Conservation (phyloP, 2,113 vertebrate species). For the Apodemus sylvaticus region DNA sequence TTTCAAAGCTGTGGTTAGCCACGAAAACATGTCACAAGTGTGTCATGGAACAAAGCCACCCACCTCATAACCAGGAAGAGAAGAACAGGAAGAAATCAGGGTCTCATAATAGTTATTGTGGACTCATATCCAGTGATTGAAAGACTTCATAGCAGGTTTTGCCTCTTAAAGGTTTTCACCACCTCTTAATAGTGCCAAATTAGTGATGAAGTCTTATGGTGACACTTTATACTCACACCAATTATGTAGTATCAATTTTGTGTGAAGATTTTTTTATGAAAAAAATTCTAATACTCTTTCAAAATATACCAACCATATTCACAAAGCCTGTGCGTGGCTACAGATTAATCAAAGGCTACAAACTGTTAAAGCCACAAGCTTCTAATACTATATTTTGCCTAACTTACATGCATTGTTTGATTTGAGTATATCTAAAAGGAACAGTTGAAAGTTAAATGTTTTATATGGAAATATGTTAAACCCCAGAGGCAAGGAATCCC, state of each 20-base stretch:
- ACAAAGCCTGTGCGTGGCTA: not conserved
- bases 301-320: not conserved
- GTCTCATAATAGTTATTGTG: not conserved
- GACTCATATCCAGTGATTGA: not conserved
- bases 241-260: not conserved
- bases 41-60: not conserved
- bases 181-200: not conserved
- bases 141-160: not conserved
- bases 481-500: conserved; percentile 36
- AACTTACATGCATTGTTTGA: not conserved
- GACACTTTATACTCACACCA: not conserved
- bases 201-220: not conserved
- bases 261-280: not conserved
- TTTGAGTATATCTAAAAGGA: conserved; percentile 44
- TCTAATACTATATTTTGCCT: not conserved
- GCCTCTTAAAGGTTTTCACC: not conserved
- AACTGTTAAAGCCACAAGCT: not conserved
- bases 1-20: not conserved
- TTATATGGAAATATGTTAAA: not conserved
- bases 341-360: conserved; percentile 19
- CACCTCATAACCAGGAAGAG: not conserved
- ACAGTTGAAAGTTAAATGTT: conserved; percentile 66
- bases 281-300: not conserved
- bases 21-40: too few species aligned
- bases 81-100: not conserved